These are phyloP conservation scores for Mycalesis mineus DNA, from an alignment of 2,888 invertebrate genomes.

Conservation along the genomic window DNA sequence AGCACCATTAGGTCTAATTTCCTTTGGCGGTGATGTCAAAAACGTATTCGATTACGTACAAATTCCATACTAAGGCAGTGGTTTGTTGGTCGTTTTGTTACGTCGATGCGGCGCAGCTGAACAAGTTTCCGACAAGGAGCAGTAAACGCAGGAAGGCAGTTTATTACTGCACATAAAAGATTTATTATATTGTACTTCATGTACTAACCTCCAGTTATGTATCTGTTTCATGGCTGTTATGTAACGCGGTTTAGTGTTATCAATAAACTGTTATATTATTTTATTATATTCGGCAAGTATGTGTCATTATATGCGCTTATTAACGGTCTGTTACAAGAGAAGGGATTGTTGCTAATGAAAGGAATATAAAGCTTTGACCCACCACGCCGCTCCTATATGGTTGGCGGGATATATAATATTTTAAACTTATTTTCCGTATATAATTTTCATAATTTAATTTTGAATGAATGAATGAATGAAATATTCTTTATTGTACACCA, in stretches of 20 bases:
- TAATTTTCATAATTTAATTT: no score
- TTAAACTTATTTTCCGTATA: no score
- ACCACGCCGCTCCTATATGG: no score
- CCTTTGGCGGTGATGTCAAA: background rate
- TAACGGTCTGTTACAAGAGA: no score
- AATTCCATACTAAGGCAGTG: background rate
- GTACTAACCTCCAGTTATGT: background rate
- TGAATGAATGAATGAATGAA: no score
- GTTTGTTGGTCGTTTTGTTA: conserved; percentile 12
- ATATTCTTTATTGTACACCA: no score
- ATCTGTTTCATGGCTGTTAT: background rate
- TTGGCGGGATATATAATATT: no score
- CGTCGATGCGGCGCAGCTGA: conserved; percentile 1
- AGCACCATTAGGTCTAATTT: background rate
- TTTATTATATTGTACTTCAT: conserved; percentile 1
- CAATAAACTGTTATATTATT: background rate
- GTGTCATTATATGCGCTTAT: no score
- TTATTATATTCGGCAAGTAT: no score
- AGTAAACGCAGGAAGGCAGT: conserved; percentile 1
- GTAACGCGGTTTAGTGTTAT: background rate
- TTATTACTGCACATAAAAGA: background rate
- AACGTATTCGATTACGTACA: background rate
- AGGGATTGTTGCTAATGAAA: no score
- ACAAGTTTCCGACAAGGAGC: background rate
- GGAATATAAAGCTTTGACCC: no score